Evolutionary conservation across 2,888 invertebrate species (phyloP), one percentile per base, ranked within the genome.

Genomic region (Lasioglossum oenotherae): DNA sequence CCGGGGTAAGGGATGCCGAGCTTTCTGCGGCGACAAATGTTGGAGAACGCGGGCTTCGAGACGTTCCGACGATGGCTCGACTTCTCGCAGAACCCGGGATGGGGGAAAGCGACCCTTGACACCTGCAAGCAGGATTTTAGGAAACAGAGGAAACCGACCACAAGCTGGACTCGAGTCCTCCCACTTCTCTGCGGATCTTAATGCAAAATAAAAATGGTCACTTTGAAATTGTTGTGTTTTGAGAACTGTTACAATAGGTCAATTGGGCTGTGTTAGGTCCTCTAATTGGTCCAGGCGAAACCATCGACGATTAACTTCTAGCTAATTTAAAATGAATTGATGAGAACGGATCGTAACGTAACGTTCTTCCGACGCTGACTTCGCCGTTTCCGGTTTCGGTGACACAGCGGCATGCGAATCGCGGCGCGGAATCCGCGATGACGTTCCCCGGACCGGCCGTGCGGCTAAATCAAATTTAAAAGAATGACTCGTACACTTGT

Each of bases 401-500:
- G 57, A 57, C 4, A 1, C n/a, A 31, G 14, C 31, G 2, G 6
- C 31, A 31, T 35, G 67, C 67, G 67, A 41, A 27, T 1, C 23
- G 44, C 46, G 44, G 53, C 44, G 19, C 46, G 0, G 38, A 49
- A 78, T 74, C 41, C 27, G 64, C 72, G 72, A 74, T 49, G 81
- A 76, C 72, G 80, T 78, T 19, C 35, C 44, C 23, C 12, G 49
- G 67, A 0, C 31, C 74, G 86, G 80, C 44, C 0, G 31, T 4
- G 72, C 49, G 89, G 91, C 82, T 89, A 92, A 94, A 93, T 94
- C 93, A 94, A 94, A 94, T 94, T 95, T 94, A 94, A 94, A 94
- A 94, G 94, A 94, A 95, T 94, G 94, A 94, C 94, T 94, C 91
- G 93, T 89, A 91, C 90, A 89, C 91, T 93, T 93, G 92, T 92